Percentiles rank a stretch among this genome's conserved stretches.
Conservation (phyloP, 2,113 vertebrate species). For the Casuarius casuarius region DNA sequence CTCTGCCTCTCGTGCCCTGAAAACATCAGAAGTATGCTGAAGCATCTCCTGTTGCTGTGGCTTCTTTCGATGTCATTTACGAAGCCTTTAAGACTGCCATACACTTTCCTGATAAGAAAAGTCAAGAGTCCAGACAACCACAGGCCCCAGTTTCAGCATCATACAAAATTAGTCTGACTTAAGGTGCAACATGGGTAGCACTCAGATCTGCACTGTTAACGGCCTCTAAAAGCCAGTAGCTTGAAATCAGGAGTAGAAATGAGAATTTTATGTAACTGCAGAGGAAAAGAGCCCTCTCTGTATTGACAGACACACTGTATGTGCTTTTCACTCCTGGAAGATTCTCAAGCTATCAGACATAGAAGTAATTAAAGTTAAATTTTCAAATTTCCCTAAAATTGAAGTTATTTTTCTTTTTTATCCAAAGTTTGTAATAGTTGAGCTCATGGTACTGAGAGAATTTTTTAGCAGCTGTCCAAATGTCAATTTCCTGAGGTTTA, state of each 20-base stretch:
- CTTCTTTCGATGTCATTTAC: neutral
- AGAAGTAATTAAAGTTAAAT: neutral
- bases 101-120: neutral
- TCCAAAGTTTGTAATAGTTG: neutral
- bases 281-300: neutral
- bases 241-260: neutral
- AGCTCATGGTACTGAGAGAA: neutral
- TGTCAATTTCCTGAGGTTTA: neutral
- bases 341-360: neutral
- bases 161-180: neutral
- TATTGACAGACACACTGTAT: fast-evolving
- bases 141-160: neutral
- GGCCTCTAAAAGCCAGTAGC: fast-evolving
- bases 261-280: neutral
- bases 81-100: neutral
- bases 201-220: neutral
- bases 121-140: neutral
- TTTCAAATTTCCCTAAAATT: neutral
- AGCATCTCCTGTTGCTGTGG: conserved; percentile 9
- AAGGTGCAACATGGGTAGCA: neutral
- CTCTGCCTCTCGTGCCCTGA: conserved; percentile 34
- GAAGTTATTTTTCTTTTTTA: neutral
- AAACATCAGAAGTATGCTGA: conserved; percentile 43
- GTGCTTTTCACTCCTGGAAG: neutral
- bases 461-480: neutral